phyloP scores from a whole-genome alignment of 2,888 invertebrate genomes.

The Rhamnusium bicolor region DNA sequence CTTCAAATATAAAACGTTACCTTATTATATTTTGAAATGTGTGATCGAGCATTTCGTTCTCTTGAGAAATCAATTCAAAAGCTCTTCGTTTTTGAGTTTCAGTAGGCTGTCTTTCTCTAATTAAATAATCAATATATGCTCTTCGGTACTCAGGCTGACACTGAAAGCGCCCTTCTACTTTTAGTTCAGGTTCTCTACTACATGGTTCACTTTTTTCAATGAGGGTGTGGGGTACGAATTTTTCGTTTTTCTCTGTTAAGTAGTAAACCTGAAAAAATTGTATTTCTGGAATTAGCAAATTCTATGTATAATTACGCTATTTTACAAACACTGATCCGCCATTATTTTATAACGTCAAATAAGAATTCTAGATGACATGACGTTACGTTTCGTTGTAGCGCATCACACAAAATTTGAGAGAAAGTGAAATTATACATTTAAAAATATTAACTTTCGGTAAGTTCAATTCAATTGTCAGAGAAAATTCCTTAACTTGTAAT shows the following conservation, averaged over 20 bases:
- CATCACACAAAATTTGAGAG: too few relatives aligned
- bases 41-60: constrained; percentile 1
- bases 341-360: too few relatives aligned
- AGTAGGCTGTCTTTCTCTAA: constrained; percentile 61
- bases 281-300: too few relatives aligned
- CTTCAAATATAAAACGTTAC: neutral
- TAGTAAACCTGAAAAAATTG: constrained; percentile 61
- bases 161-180: constrained; percentile 64
- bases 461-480: too few relatives aligned
- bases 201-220: constrained; percentile 37
- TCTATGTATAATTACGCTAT: too few relatives aligned
- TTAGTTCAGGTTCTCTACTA: constrained; percentile 58
- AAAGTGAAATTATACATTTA: too few relatives aligned
- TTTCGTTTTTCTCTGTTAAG: constrained; percentile 61
- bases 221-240: constrained; percentile 52
- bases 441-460: too few relatives aligned
- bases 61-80: constrained; percentile 37
- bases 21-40: neutral
- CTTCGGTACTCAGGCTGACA: constrained; percentile 72
- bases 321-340: too few relatives aligned
- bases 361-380: too few relatives aligned
- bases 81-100: constrained; percentile 35
- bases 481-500: too few relatives aligned
- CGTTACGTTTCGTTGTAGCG: too few relatives aligned
- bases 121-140: constrained; percentile 70